These are phyloP conservation scores for Drosophila sechellia DNA, from an alignment of 1,140 invertebrate genomes.

Conservation along the genomic window DNA sequence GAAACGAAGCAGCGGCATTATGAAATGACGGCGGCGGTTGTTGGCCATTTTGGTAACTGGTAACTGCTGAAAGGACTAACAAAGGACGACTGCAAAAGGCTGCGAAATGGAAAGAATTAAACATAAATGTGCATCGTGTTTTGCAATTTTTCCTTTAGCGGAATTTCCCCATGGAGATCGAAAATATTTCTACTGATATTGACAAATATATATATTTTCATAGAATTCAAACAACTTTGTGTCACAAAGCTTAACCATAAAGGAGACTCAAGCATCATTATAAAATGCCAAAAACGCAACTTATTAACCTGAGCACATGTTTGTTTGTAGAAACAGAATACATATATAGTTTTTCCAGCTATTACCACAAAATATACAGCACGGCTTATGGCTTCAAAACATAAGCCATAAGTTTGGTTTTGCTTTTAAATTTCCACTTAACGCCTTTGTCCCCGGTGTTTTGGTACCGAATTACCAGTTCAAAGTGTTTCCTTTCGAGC, in stretches of 20 bases:
- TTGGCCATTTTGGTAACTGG: slow-evolving; percentile 53
- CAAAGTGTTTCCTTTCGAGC: not conserved
- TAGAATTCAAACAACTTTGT: not conserved
- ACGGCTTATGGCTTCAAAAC: not conserved
- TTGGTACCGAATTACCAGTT: not conserved
- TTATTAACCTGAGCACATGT: not conserved
- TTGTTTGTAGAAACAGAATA: too few relatives aligned
- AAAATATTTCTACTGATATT: not conserved
- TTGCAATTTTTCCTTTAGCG: not conserved
- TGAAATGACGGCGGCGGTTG: slow-evolving; percentile 63
- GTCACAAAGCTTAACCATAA: not conserved
- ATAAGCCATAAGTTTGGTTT: not conserved
- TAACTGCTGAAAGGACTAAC: slow-evolving; percentile 33
- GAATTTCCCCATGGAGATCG: not conserved
- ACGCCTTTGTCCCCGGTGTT: not conserved
- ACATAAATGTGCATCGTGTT: not conserved
- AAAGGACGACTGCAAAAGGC: slow-evolving; percentile 13
- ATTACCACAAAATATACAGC: not conserved
- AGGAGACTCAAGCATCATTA: too few relatives aligned
- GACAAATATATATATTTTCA: not conserved
- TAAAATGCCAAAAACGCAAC: not conserved
- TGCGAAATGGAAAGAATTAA: slow-evolving; percentile 23
- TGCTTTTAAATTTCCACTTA: not conserved
- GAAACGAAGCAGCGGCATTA: slow-evolving; percentile 57
- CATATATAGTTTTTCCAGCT: too few relatives aligned